Evolutionary conservation across 2,113 vertebrate species (phyloP).

Genomic region (Hippocampus barbouri): DNA sequence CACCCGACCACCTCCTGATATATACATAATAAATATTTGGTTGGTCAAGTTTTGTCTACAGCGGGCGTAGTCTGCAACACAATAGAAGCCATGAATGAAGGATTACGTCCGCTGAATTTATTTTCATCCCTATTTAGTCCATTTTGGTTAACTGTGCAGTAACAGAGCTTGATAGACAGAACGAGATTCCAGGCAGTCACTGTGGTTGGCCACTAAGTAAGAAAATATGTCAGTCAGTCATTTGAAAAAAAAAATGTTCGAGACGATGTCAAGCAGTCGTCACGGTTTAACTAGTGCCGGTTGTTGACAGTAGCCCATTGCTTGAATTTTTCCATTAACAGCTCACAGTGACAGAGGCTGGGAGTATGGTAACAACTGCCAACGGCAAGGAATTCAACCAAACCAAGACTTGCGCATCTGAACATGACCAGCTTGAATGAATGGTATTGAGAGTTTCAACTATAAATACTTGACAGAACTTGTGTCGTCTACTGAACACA

Average conservation of each 20-base stretch:
- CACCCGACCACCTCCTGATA: no score
- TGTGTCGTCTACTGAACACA: constrained; percentile 34
- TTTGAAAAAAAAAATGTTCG: neutral
- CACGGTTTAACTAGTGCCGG: constrained; percentile 1
- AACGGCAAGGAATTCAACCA: constrained; percentile 18
- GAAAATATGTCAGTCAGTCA: neutral
- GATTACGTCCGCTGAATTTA: no score
- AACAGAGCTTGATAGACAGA: neutral
- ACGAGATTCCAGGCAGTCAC: neutral
- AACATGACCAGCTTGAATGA: neutral
- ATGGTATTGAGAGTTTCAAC: constrained; percentile 20
- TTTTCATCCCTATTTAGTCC: no score
- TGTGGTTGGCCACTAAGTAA: neutral
- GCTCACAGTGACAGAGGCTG: constrained; percentile 13
- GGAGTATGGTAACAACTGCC: constrained; percentile 25
- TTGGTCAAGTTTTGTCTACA: no score
- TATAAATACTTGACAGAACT: constrained; percentile 25
- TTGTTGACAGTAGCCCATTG: constrained; percentile 17
- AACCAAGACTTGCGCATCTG: neutral
- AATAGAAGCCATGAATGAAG: no score
- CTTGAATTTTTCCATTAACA: constrained; percentile 29
- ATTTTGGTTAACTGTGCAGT: no score
- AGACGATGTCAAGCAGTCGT: constrained; percentile 3
- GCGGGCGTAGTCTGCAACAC: no score
- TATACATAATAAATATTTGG: no score